A percentile compares a stretch with the other conserved stretches of the same genome.
These are phyloP conservation scores for Spatula versicolor DNA, from an alignment of 2,797 vertebrate genomes.

Conservation along the genomic window DNA sequence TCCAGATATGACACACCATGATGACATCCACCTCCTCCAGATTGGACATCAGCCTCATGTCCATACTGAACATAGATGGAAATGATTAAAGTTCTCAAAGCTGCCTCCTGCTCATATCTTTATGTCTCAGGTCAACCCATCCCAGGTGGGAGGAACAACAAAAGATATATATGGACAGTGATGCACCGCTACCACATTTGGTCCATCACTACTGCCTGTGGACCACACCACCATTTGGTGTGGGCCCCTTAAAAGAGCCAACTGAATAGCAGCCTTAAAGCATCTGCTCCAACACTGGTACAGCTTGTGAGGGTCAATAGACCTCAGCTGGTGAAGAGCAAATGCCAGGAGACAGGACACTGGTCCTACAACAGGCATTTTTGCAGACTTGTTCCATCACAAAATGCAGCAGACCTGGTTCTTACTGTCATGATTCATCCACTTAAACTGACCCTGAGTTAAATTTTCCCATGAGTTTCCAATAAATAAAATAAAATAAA, in stretches of 20 bases:
- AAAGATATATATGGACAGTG: neutral
- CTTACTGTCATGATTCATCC: neutral
- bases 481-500: neutral
- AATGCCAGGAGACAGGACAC: neutral
- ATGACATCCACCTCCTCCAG: neutral
- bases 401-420: neutral
- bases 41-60: neutral
- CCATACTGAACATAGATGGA: neutral
- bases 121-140: neutral
- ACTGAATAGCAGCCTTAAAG: neutral
- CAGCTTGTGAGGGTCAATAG: neutral
- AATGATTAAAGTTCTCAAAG: neutral
- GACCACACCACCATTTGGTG: neutral
- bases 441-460: neutral
- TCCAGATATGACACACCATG: neutral
- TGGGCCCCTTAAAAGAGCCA: neutral
- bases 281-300: neutral
- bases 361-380: neutral
- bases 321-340: neutral
- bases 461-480: neutral
- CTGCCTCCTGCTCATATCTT: neutral
- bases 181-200: neutral
- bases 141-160: neutral
- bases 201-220: neutral
- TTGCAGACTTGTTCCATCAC: neutral